phyloP scores from a whole-genome alignment of 2,888 invertebrate genomes.

The Empis stercorea region DNA sequence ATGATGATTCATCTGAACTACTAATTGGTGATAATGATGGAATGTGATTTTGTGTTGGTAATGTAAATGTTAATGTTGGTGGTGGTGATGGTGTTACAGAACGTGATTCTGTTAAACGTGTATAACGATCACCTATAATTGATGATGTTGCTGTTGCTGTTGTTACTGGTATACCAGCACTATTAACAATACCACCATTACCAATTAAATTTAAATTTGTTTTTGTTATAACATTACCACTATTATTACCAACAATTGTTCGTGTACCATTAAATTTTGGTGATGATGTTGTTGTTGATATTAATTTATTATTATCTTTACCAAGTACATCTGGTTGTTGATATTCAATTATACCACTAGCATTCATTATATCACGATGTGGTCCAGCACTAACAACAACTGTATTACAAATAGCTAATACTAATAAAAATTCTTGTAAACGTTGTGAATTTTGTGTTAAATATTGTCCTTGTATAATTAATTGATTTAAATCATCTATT shows the following conservation, averaged over 20 bases:
- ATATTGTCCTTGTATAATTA: slow-evolving; percentile 26
- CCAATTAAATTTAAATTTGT: slow-evolving; percentile 11
- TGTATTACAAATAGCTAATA: slow-evolving; percentile 90
- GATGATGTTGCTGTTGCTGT: slow-evolving; percentile 12
- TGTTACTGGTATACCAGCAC: too few relatives aligned
- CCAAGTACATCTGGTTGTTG: slow-evolving; percentile 26
- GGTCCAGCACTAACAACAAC: slow-evolving; percentile 87
- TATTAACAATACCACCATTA: background rate
- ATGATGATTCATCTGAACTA: slow-evolving; percentile 43
- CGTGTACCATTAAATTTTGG: slow-evolving; percentile 6
- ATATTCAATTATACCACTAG: slow-evolving; percentile 49
- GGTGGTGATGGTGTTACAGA: slow-evolving; percentile 67
- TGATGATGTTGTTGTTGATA: background rate
- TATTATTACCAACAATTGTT: slow-evolving; percentile 4
- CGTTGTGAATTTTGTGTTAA: slow-evolving; percentile 50
- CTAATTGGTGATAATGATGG: slow-evolving; percentile 41
- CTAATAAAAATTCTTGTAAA: slow-evolving; percentile 77
- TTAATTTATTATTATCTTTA: slow-evolving; percentile 20
- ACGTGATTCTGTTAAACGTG: slow-evolving; percentile 60
- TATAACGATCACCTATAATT: slow-evolving; percentile 41
- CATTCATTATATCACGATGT: slow-evolving; percentile 53
- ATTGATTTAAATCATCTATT: slow-evolving; percentile 40
- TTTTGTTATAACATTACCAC: background rate
- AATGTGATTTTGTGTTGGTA: slow-evolving; percentile 34
- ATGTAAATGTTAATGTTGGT: slow-evolving; percentile 33